Base-by-base conservation (phyloP, 2,797 vertebrate species). In the Ambastaia sidthimunki region DNA sequence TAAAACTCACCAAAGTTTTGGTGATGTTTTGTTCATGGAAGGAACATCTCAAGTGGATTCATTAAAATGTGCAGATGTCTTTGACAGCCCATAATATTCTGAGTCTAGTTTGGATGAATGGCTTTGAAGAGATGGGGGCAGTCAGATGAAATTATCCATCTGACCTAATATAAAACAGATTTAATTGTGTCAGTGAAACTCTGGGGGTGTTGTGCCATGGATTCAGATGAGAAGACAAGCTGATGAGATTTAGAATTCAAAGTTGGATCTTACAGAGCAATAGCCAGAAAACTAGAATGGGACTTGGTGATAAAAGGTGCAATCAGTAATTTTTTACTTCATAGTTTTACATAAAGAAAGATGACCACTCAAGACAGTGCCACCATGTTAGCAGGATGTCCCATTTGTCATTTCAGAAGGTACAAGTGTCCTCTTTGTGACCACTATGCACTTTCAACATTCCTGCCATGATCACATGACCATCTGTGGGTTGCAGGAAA, bases 121-220 rank as follows among this genome's bases (percentile, higher is more conserved):
- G n/a, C 44, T 41, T 62, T 78, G 68, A 78, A 28, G 62, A 68
- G 62, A 76, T 70, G 70, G 23, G 65, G 55, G 59, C 68, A 63
- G 71, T 55, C 76, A 31, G 55, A 74, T 70, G 23, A 71, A 70
- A 71, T 76, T 86, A 85, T 88, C 83, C 71, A 78, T 79, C 76
- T 87, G 88, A 86, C 90, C 87, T 85, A 85, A 74, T 90, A 84
- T 25, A 77, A 90, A 85, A 86, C 82, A 68, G 87, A 84, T 83
- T 85, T 86, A 91, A 89, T 84, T 90, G 90, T 92, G 90, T 91
- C 92, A 90, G 74, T 87, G 85, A 84, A 87, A 83, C 91, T 92
- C 91, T 86, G 85, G 91, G 91, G 78, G 72, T 47, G 62, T 66
- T 73, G 47, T 62, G 18, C 25, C 50, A 41, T 75, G 76, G 80